Conservation (phyloP, 23 tunicate genomes). For the Trididemnum nubilum region DNA sequence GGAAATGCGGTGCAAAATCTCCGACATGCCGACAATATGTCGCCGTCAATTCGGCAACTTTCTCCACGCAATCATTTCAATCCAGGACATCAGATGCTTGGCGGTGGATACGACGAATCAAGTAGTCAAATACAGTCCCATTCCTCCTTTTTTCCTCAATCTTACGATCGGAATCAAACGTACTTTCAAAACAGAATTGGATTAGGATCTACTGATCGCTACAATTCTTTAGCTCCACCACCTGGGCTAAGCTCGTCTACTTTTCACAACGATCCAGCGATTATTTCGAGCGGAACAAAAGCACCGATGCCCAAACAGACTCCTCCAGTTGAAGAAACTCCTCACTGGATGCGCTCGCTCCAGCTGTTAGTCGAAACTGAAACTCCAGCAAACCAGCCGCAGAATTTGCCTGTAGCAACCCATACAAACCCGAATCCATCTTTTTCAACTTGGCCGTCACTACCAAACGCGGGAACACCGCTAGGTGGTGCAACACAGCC, state of each 20-base stretch:
- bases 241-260: constrained; percentile 42
- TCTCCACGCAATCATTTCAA: not conserved
- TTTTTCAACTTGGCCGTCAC: constrained; percentile 36
- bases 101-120: not conserved
- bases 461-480: constrained; percentile 6
- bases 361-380: constrained; percentile 72
- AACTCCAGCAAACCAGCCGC: constrained; percentile 27
- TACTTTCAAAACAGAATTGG: constrained; percentile 30
- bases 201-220: constrained; percentile 22
- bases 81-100: not conserved
- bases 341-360: constrained; percentile 91
- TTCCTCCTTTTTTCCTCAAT: constrained; percentile 11
- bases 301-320: constrained; percentile 34
- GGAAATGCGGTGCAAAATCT: not conserved
- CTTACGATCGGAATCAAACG: not conserved
- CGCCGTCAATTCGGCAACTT: not conserved
- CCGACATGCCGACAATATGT: constrained; percentile 6
- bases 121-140: not conserved
- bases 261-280: constrained; percentile 70
- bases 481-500: constrained; percentile 40
- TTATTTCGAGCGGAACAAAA: constrained; percentile 51
- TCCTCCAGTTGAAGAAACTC: constrained; percentile 62
- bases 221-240: constrained; percentile 54
- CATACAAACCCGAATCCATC: constrained; percentile 15
- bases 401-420: not conserved